phyloP scores from a whole-genome alignment of 2,797 vertebrate species.

The Sylvia borin region DNA sequence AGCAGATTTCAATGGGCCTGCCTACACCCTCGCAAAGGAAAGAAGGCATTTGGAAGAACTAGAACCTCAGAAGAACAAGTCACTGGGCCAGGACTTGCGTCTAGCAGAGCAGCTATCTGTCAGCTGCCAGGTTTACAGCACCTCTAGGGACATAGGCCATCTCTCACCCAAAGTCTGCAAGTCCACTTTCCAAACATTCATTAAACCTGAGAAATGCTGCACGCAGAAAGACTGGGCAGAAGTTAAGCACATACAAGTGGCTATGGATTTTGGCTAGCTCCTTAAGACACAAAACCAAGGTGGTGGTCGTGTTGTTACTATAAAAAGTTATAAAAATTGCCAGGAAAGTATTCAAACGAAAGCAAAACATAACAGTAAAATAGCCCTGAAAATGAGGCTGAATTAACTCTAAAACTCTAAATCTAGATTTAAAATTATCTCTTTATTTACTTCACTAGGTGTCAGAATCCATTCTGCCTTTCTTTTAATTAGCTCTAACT shows the following conservation, averaged over 20 bases:
- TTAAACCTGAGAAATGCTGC: neutral
- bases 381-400: neutral
- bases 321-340: neutral
- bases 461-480: neutral
- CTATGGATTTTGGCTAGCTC: neutral
- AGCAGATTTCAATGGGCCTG: neutral
- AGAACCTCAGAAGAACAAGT: neutral
- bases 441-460: conserved; percentile 1
- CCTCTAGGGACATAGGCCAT: neutral
- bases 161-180: neutral
- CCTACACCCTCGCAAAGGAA: neutral
- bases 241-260: neutral
- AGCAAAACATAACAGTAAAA: neutral
- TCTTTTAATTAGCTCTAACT: conserved; percentile 56
- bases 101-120: neutral
- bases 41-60: neutral
- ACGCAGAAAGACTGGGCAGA: neutral
- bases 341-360: neutral
- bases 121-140: neutral
- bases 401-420: neutral
- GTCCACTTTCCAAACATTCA: neutral
- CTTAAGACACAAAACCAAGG: neutral
- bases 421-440: neutral
- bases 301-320: neutral
- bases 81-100: neutral